Conservation (phyloP, 2,113 vertebrate genomes). For the Chaetodon auriga region DNA sequence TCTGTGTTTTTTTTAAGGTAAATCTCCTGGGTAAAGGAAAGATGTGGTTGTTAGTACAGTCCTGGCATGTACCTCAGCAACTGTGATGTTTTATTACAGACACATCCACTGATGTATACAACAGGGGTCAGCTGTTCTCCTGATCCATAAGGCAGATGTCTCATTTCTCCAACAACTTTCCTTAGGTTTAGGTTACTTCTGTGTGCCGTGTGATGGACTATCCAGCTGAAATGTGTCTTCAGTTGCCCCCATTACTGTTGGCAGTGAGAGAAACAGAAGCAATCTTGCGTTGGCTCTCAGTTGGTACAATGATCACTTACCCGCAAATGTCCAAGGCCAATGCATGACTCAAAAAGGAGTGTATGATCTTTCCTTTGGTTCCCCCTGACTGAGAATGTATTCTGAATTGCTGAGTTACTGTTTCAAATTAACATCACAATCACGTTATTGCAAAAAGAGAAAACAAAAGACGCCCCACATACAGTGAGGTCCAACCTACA, state of each 20-base stretch:
- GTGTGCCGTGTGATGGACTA: conserved; percentile 44
- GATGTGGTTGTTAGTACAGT: conserved; percentile 27
- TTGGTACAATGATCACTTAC: conserved; percentile 48
- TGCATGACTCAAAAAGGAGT: conserved; percentile 54
- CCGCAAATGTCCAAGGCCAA: conserved; percentile 51
- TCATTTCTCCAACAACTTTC: conserved; percentile 25
- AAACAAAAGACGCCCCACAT: conserved; percentile 37
- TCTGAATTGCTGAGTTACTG: conserved; percentile 56
- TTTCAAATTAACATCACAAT: conserved; percentile 61
- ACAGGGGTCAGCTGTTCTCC: conserved; percentile 52
- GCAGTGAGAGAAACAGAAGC: conserved; percentile 63
- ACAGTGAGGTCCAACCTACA: conserved; percentile 12
- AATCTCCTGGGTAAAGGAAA: conserved; percentile 29
- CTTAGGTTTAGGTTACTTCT: conserved; percentile 37
- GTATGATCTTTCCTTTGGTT: conserved; percentile 44
- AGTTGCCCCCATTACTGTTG: conserved; percentile 59
- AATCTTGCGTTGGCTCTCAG: conserved; percentile 57
- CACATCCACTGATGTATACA: conserved; percentile 36
- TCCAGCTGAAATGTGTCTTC: conserved; percentile 66
- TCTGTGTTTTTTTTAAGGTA: conserved; percentile 21
- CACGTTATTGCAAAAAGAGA: conserved; percentile 45
- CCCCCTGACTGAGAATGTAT: conserved; percentile 53
- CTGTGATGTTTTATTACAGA: conserved; percentile 58
- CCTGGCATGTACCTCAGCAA: conserved; percentile 25
- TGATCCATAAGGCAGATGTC: conserved; percentile 58